Percentiles rank a stretch among this genome's conserved stretches.
Evolutionary conservation across 1,140 invertebrate species (phyloP).

Genomic region (Magallana ariakensis): DNA sequence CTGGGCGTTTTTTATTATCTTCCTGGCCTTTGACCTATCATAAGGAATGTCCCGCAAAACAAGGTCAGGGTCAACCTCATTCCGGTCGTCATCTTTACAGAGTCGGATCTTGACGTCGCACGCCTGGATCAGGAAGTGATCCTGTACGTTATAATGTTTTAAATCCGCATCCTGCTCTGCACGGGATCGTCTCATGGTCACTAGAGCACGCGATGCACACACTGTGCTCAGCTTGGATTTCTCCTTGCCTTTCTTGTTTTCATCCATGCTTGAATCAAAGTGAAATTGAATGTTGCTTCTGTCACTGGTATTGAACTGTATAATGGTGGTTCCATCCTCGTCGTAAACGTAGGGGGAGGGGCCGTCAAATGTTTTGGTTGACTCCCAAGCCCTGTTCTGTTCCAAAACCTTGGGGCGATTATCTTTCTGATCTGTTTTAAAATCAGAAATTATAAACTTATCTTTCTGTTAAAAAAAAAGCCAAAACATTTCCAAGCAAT

Average conservation of each 20-base stretch:
- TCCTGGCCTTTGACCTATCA: background rate
- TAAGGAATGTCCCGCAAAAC: background rate
- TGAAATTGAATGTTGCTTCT: conserved; percentile 30
- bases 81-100: background rate
- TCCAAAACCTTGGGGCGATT: background rate
- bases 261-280: background rate
- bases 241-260: conserved; percentile 4
- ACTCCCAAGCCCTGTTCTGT: background rate
- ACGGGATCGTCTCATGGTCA: conserved; percentile 47
- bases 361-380: background rate
- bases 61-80: background rate
- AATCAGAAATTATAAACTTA: too few relatives aligned
- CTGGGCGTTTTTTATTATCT: background rate
- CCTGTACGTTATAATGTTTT: conserved; percentile 44
- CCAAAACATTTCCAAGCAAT: too few relatives aligned
- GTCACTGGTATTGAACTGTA: background rate
- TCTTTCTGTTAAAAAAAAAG: too few relatives aligned
- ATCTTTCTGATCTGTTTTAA: background rate
- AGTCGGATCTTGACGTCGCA: background rate
- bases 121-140: conserved; percentile 48
- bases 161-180: conserved; percentile 4
- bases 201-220: conserved; percentile 46
- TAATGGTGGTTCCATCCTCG: background rate
- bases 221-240: background rate
- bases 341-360: background rate